Evolutionary conservation across 53 echinoderm and acorn worm genomes (phyloP), one percentile per base, ranked within the genome.

Genomic region (Actinopyga echinites): DNA sequence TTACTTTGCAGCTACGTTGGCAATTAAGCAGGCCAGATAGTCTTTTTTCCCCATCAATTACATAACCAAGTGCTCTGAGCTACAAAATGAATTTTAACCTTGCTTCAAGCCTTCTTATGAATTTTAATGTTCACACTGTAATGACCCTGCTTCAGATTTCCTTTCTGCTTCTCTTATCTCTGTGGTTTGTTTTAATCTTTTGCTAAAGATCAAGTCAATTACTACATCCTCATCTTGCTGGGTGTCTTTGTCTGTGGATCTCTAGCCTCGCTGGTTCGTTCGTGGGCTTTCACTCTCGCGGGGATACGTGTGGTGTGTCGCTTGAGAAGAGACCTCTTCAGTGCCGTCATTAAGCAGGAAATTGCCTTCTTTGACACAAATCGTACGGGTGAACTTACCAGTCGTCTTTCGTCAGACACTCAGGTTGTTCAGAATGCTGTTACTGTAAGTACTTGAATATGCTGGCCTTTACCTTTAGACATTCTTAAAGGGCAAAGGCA

Each of bases 361-460:
- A 86, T 97, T 68, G 94, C 94, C 4, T 97, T 97, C 75, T 97
- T 97, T 74, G 97, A 97, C 65, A 89, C 54, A 12, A 97, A 92
- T 63, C 67, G 97, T 4, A 97, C 97, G 0, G 97, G 97, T 9
- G 97, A 97, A 55, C 89, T 97, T 43, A 97, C 97, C 3, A 97
- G 87, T 28, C 82, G 97, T 3, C 79, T 97, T 33, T 94, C 97
- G 0, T 97, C 97, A 0, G 97, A 97, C 69, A 97, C 97, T 0
- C 93, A 94, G 57, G 94, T 94, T 33, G 86, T 97, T 26, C 97
- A 97, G 86, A 97, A 94, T 92, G 94, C 97, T 57, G 86, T 94
- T 20, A 97, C 97, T 20, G 97, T 97, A 86, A 82, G 94, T 77
- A 0, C 8, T 7, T 37, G 37, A 5, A 49, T 17, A 15, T 15